Conservation (phyloP, 2,113 vertebrate species). For the Eurystomus gularis region DNA sequence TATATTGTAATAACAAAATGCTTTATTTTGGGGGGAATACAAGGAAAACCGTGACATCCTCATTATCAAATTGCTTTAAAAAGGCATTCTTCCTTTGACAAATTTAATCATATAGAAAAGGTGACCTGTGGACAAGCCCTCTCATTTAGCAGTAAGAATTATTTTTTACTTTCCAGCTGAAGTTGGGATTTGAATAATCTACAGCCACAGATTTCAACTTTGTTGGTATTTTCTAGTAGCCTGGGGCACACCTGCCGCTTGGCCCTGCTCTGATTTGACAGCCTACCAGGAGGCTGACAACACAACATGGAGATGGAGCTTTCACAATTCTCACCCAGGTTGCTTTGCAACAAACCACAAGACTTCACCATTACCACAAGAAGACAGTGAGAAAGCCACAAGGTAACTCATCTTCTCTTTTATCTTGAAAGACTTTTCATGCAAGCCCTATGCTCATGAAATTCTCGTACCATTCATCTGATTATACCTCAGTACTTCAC, state of each 20-base stretch:
- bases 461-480: not conserved
- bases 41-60: slow-evolving; percentile 38
- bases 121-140: not conserved
- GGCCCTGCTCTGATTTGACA: not conserved
- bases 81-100: slow-evolving; percentile 20
- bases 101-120: not conserved
- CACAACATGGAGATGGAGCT: not conserved
- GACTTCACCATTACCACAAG: slow-evolving; percentile 60
- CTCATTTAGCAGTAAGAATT: not conserved
- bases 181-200: not conserved
- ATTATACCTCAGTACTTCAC: not conserved
- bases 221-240: not conserved
- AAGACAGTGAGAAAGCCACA: slow-evolving; percentile 62
- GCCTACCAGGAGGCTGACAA: not conserved
- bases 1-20: slow-evolving; percentile 35
- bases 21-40: slow-evolving; percentile 51
- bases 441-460: not conserved
- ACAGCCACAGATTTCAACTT: not conserved
- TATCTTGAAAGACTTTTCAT: slow-evolving; percentile 2
- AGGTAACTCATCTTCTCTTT: slow-evolving; percentile 29
- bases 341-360: slow-evolving; percentile 55
- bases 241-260: not conserved
- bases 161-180: not conserved
- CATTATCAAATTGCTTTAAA: slow-evolving; percentile 3
- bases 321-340: not conserved